Conservation (phyloP, 2,113 vertebrate species). For the Stigmatopora nigra region DNA sequence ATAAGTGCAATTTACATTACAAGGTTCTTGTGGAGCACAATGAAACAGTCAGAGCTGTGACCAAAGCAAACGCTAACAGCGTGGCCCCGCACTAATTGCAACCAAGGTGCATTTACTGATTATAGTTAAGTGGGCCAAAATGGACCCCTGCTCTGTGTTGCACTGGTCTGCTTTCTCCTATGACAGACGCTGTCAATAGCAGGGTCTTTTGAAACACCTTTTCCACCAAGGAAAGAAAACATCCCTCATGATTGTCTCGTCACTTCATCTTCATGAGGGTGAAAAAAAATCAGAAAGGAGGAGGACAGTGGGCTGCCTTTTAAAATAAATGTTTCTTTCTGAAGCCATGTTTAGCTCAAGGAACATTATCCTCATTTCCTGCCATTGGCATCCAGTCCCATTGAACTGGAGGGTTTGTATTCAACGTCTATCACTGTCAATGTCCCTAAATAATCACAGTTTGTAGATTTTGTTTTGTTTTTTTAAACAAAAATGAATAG, state of each 20-base stretch:
- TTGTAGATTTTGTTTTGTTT: conserved; percentile 12
- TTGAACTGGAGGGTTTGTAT: too few relatives aligned
- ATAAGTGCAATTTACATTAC: conserved; percentile 52
- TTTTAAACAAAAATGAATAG: conserved; percentile 48
- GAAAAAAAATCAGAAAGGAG: background rate
- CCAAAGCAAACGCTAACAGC: conserved; percentile 48
- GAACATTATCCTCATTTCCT: conserved; percentile 6
- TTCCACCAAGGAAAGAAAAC: conserved; percentile 51
- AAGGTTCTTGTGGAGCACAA: conserved; percentile 48
- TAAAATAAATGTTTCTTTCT: conserved; percentile 18
- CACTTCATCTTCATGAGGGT: conserved; percentile 16
- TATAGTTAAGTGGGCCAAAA: conserved; percentile 68
- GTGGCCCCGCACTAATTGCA: conserved; percentile 63
- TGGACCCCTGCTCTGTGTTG: conserved; percentile 71
- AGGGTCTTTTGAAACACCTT: conserved; percentile 57
- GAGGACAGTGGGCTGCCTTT: conserved; percentile 11
- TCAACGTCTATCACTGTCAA: too few relatives aligned
- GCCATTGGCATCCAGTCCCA: too few relatives aligned
- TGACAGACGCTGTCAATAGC: conserved; percentile 58
- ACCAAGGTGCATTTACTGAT: conserved; percentile 66
- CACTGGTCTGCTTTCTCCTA: conserved; percentile 61
- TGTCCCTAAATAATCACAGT: too few relatives aligned
- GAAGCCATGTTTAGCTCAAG: conserved; percentile 6
- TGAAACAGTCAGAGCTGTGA: conserved; percentile 49
- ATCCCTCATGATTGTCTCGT: conserved; percentile 23